These are phyloP conservation scores for Vanessa tameamea DNA, from an alignment of 1,140 invertebrate genomes.

Conservation along the genomic window DNA sequence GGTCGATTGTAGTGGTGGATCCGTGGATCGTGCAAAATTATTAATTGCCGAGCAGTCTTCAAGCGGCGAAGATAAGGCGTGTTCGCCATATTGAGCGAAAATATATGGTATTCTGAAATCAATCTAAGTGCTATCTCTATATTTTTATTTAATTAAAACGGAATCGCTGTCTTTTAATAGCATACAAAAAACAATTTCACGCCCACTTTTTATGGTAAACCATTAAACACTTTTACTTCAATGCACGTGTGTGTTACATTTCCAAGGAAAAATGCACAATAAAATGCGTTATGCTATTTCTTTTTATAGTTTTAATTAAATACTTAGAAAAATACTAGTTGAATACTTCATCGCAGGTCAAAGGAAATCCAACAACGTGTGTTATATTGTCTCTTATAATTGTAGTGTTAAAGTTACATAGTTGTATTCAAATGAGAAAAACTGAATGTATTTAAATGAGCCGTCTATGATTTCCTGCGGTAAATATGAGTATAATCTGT, in stretches of 20 bases:
- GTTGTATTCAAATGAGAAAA: slow-evolving; percentile 28
- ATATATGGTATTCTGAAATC: slow-evolving; percentile 36
- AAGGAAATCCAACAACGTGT: slow-evolving; percentile 4
- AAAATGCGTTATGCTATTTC: not conserved
- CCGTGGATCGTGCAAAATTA: slow-evolving; percentile 68
- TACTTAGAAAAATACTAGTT: not conserved
- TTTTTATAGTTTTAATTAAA: no score
- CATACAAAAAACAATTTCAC: no score
- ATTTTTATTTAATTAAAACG: not conserved
- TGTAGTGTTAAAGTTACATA: slow-evolving; percentile 6
- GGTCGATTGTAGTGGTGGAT: slow-evolving; percentile 48
- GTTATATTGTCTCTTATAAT: slow-evolving; percentile 8
- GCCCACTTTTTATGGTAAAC: no score
- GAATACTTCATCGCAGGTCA: slow-evolving; percentile 9
- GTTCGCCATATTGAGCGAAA: slow-evolving; percentile 49
- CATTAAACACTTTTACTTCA: no score
- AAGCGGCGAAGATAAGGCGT: slow-evolving; percentile 38
- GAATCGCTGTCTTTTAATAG: no score
- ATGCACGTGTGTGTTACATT: not conserved
- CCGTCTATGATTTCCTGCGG: slow-evolving; percentile 16
- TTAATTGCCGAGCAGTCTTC: slow-evolving; percentile 69
- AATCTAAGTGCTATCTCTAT: not conserved
- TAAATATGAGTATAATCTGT: slow-evolving; percentile 19
- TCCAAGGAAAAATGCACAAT: not conserved
- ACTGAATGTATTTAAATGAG: slow-evolving; percentile 16